phyloP scores from a whole-genome alignment of 1,140 invertebrate species.

The Mactra quadrangularis region DNA sequence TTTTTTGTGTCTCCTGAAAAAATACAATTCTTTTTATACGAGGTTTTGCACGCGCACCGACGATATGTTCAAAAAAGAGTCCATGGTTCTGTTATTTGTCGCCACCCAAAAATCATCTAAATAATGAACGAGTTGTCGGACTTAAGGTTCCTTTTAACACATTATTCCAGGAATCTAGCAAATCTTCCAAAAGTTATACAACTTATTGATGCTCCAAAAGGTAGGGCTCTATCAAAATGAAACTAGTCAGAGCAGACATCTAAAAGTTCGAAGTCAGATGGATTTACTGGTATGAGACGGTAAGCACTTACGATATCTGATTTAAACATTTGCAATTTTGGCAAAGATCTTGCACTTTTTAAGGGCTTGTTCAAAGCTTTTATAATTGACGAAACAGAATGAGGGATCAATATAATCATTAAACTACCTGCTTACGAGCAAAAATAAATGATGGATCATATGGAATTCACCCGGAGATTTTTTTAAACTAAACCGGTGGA shows the following conservation, averaged over 20 bases:
- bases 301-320: too few species aligned
- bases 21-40: too few species aligned
- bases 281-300: conserved; percentile 36
- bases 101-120: conserved; percentile 49
- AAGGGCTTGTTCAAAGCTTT: conserved; percentile 39
- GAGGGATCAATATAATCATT: conserved; percentile 43
- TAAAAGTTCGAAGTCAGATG: conserved; percentile 41
- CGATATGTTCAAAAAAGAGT: too few species aligned
- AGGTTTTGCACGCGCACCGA: too few species aligned
- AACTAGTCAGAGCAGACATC: background rate
- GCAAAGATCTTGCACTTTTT: conserved; percentile 7
- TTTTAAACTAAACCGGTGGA: conserved; percentile 40
- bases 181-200: conserved; percentile 1
- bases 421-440: conserved; percentile 14
- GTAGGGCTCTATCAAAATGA: too few species aligned
- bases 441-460: conserved; percentile 44
- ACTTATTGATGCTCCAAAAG: too few species aligned
- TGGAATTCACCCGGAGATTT: conserved; percentile 12
- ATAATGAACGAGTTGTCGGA: conserved; percentile 19
- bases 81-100: too few species aligned
- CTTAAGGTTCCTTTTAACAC: background rate
- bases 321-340: conserved; percentile 41
- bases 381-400: conserved; percentile 51
- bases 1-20: too few species aligned
- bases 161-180: too few species aligned